Evolutionary conservation across 64 coral and sea anemone genomes (phyloP).

Genomic region (Porites australiensis): DNA sequence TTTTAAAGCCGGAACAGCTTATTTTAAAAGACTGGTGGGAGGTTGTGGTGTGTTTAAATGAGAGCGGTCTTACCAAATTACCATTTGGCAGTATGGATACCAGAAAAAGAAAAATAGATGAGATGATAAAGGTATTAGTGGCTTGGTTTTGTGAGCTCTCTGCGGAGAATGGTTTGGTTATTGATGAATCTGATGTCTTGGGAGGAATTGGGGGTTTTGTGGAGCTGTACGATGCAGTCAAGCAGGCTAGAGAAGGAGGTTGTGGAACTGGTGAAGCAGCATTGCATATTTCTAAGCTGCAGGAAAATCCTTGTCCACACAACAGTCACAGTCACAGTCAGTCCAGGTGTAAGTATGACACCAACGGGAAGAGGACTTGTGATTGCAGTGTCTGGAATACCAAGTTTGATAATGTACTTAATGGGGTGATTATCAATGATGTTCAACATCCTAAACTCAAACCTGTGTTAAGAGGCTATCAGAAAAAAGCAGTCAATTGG

Average conservation of each 20-base stretch:
- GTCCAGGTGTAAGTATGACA: background rate
- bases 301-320: background rate
- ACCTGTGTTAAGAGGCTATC: constrained; percentile 81
- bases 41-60: constrained; percentile 73
- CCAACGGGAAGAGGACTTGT: background rate
- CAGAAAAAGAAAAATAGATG: constrained; percentile 63
- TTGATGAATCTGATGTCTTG: background rate
- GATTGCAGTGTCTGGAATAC: background rate
- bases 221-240: constrained; percentile 79
- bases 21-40: constrained; percentile 61
- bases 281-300: background rate
- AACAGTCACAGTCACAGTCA: too few relatives aligned
- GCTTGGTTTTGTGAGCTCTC: constrained; percentile 53
- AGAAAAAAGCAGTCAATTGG: constrained; percentile 82
- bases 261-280: background rate
- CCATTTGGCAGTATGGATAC: constrained; percentile 76
- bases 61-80: constrained; percentile 55
- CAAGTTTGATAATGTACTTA: too few relatives aligned
- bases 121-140: constrained; percentile 78
- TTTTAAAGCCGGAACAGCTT: constrained; percentile 35
- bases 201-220: constrained; percentile 47
- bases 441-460: constrained; percentile 82
- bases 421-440: constrained; percentile 3
- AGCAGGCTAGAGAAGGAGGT: constrained; percentile 36
- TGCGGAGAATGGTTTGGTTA: background rate